These are phyloP conservation scores for Ochropacha duplaris DNA, from an alignment of 2,888 invertebrate species.

Conservation along the genomic window DNA sequence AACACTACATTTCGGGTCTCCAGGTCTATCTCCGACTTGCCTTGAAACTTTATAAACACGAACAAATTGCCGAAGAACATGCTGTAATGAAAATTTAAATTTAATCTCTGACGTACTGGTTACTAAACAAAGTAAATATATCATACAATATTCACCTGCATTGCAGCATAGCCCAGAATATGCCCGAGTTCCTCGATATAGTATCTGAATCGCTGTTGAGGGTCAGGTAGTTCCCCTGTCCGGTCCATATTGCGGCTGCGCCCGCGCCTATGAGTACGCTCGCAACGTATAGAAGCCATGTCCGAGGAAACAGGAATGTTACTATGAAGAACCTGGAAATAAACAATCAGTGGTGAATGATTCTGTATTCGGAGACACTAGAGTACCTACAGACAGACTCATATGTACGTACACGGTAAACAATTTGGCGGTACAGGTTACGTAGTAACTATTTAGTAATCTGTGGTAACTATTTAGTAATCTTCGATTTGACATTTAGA, in stretches of 20 bases:
- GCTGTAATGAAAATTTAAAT: conserved; percentile 81
- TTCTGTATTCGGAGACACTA: too few relatives aligned
- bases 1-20: conserved; percentile 90
- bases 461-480: too few relatives aligned
- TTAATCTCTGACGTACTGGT: too few relatives aligned
- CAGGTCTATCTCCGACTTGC: conserved; percentile 87
- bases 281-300: conserved; percentile 91
- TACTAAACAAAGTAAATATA: background rate
- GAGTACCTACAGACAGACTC: too few relatives aligned
- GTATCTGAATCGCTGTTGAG: conserved; percentile 94
- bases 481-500: too few relatives aligned
- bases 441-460: too few relatives aligned
- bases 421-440: too few relatives aligned
- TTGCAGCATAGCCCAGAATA: conserved; percentile 98
- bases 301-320: conserved; percentile 92
- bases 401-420: too few relatives aligned
- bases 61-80: conserved; percentile 97
- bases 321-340: conserved; percentile 92
- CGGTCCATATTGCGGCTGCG: conserved; percentile 98
- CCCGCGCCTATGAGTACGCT: conserved; percentile 95
- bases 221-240: conserved; percentile 93
- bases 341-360: conserved; percentile 13
- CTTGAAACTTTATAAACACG: conserved; percentile 95
- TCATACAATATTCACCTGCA: conserved; percentile 84
- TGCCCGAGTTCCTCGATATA: conserved; percentile 96